A percentile compares a stretch with the other conserved stretches of the same genome.
Evolutionary conservation across 2,113 vertebrate species (phyloP).

Genomic region (Strigops habroptila): DNA sequence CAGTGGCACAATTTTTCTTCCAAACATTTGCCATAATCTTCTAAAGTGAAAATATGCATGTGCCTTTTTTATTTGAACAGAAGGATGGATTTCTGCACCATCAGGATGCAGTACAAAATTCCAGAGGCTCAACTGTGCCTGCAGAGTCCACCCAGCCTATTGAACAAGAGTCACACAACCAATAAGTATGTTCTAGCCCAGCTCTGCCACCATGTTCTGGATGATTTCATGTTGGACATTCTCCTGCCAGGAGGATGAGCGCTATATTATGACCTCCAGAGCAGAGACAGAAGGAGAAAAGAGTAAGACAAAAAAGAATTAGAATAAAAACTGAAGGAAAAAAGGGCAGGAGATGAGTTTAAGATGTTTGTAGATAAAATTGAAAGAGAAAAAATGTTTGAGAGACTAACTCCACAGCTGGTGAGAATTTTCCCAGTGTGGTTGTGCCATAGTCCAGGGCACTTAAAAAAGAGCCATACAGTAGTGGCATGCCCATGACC

Average conservation of each 20-base stretch:
- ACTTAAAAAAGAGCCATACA: not conserved
- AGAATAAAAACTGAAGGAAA: not conserved
- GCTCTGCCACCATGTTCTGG: not conserved
- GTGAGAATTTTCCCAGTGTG: not conserved
- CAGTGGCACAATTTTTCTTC: conserved; percentile 66
- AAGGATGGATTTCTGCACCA: not conserved
- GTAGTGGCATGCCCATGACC: not conserved
- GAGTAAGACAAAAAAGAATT: not conserved
- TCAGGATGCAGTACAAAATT: not conserved
- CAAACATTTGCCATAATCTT: conserved; percentile 2
- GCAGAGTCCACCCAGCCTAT: not conserved
- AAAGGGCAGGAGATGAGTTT: not conserved
- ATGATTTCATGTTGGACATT: not conserved
- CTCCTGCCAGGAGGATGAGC: not conserved
- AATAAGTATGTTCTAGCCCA: not conserved
- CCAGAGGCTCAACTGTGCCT: not conserved
- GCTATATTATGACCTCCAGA: not conserved
- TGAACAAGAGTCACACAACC: not conserved
- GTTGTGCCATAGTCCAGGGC: not conserved
- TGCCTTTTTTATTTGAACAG: not conserved
- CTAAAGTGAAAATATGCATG: not conserved
- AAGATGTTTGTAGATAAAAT: not conserved
- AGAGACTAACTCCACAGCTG: not conserved
- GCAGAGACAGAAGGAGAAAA: not conserved
- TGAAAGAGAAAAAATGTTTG: not conserved